phyloP scores from a whole-genome alignment of 2,797 vertebrate genomes.

The Enteromius argenteus region DNA sequence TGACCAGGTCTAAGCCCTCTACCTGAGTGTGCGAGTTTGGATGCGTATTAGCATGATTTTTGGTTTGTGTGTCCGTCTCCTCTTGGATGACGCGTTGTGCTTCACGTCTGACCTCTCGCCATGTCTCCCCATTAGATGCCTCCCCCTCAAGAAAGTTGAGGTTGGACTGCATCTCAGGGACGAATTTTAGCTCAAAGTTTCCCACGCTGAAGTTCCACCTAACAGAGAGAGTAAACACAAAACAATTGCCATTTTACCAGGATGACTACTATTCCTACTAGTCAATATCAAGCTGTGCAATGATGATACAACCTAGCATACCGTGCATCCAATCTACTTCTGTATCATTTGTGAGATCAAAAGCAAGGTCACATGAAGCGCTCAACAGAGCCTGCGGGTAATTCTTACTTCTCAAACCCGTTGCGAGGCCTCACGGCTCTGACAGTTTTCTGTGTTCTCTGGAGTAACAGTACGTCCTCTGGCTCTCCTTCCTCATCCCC shows the following conservation, averaged over 20 bases:
- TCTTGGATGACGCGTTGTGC: slow-evolving; percentile 86
- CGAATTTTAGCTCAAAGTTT: slow-evolving; percentile 93
- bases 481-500: slow-evolving; percentile 85
- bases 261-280: background rate
- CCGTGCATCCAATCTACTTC: slow-evolving; percentile 1
- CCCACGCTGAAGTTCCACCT: slow-evolving; percentile 99
- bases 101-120: slow-evolving; percentile 78
- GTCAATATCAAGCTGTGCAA: background rate
- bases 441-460: slow-evolving; percentile 96
- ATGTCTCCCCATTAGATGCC: slow-evolving; percentile 70
- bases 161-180: slow-evolving; percentile 86
- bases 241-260: background rate
- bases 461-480: slow-evolving; percentile 91
- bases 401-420: slow-evolving; percentile 91
- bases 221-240: slow-evolving; percentile 9
- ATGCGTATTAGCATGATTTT: slow-evolving; percentile 59
- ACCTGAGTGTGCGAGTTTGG: slow-evolving; percentile 75
- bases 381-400: slow-evolving; percentile 25
- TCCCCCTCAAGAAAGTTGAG: slow-evolving; percentile 90
- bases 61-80: slow-evolving; percentile 69
- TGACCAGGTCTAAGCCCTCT: slow-evolving; percentile 86
- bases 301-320: background rate
- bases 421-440: slow-evolving; percentile 93
- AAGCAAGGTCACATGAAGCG: slow-evolving; percentile 31
- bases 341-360: slow-evolving; percentile 11